Percentiles rank a stretch among this genome's conserved stretches.
Evolutionary conservation across 2,888 invertebrate genomes (phyloP).

Genomic region (Sminthurinus aureus): DNA sequence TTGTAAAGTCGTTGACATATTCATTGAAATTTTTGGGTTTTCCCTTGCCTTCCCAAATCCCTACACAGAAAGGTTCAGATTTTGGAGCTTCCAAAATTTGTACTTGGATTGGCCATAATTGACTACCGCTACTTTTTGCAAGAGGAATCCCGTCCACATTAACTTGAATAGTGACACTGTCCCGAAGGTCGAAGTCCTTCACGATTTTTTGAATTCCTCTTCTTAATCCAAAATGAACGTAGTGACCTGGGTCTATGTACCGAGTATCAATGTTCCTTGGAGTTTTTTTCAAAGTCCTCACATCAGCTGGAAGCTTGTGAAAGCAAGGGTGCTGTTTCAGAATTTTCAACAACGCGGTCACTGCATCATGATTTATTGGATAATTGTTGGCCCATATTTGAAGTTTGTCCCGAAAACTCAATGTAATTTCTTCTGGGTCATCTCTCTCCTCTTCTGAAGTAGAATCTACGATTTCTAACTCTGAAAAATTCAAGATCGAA

Average conservation of each 20-base stretch:
- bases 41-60: not conserved
- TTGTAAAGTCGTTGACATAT: not conserved
- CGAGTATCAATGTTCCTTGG: not conserved
- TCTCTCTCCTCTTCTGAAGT: no score
- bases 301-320: not conserved
- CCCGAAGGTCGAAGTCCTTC: no score
- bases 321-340: not conserved
- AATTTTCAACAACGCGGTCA: not conserved
- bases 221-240: conserved; percentile 3
- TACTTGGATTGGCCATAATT: not conserved
- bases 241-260: not conserved
- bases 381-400: no score
- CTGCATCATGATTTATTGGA: not conserved
- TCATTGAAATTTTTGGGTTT: not conserved
- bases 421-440: no score
- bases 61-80: not conserved
- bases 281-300: not conserved
- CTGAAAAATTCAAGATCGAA: no score
- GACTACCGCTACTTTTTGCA: conserved; percentile 5
- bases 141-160: conserved; percentile 12
- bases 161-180: not conserved
- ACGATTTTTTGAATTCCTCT: not conserved
- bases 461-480: no score
- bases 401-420: no score
- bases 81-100: not conserved